Evolutionary conservation across 2,797 vertebrate species (phyloP), one percentile per base, ranked within the genome.

Genomic region (Neopelma chrysocephalum): DNA sequence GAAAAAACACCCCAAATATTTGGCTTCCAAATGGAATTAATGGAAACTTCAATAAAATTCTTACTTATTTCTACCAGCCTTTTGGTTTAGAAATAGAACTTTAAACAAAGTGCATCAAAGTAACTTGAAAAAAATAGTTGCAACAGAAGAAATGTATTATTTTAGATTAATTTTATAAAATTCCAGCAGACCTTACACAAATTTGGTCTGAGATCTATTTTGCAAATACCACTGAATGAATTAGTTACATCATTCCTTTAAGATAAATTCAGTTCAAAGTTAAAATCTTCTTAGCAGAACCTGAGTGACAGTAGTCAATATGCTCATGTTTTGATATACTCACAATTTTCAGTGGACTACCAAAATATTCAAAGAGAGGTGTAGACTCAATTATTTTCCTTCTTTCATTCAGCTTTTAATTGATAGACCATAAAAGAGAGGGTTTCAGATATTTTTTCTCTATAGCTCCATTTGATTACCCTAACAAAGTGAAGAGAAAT

Each of bases 1-100:
- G 73, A 90, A 93, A 93, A 94, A 53, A 34, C 34, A 83, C 8
- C 5, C 12, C 61, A 70, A 73, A 69, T 96, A 91, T 84, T 87
- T 93, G 83, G 26, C 61, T 94, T 38, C 45, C 8, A 42, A 79
- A 65, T 20, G 10, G 51, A 92, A 92, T 65, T 32, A 68, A 64
- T 29, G 13, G 45, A 82, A 92, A 71, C 23, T 34, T 71, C 29
- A 65, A 73, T 18, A 12, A 81, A 56, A 5, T 69, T 65, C 42
- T 69, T 56, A 6, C 3, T 61, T 9, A 42, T 76, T 91, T 76
- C 45, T 64, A 87, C 16, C 32, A 94, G 27, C 34, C 6, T 92
- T 93, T 92, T 68, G 25, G 56, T 92, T 69, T 48, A 34, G 31
- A 32, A 95, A 54, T 6, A n/a, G n/a, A 72, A 80, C 27, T 69